These are phyloP conservation scores for Smutsia gigantea DNA, from an alignment of 2,797 vertebrate genomes.

Conservation along the genomic window DNA sequence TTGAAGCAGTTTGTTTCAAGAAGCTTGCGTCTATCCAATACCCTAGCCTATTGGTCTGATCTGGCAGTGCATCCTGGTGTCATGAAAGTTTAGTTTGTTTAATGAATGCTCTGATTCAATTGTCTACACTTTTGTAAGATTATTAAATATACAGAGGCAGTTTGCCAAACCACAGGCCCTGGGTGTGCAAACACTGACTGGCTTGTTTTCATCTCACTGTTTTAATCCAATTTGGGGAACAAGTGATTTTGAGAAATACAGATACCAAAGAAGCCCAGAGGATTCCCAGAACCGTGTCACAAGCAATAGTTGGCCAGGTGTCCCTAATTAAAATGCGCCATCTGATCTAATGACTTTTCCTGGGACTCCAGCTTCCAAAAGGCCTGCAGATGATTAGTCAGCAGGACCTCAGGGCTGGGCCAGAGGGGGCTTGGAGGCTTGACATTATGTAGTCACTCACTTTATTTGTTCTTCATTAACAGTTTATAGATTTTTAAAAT, in stretches of 20 bases:
- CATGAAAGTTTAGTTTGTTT: background rate
- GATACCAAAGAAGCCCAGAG: background rate
- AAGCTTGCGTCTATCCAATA: background rate
- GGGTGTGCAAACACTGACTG: background rate
- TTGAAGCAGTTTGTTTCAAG: constrained; percentile 15
- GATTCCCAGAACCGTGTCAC: background rate
- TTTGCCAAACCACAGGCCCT: background rate
- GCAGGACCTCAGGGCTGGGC: background rate
- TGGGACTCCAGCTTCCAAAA: constrained; percentile 48
- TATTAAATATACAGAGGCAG: background rate
- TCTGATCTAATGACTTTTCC: background rate
- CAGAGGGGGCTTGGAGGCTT: constrained; percentile 59
- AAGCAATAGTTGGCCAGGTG: background rate
- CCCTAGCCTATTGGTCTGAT: background rate
- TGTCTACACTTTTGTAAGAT: background rate
- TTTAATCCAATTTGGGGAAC: background rate
- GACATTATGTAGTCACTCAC: constrained; percentile 72
- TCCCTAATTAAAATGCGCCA: background rate
- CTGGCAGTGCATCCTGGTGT: background rate
- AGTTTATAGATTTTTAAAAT: constrained; percentile 79
- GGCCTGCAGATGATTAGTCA: constrained; percentile 73
- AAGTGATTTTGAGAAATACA: background rate
- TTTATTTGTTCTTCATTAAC: constrained; percentile 83
- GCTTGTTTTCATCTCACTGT: background rate
- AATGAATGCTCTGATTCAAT: background rate